phyloP scores from a whole-genome alignment of 64 coral and sea anemone genomes.

The Anthopleura sola region DNA sequence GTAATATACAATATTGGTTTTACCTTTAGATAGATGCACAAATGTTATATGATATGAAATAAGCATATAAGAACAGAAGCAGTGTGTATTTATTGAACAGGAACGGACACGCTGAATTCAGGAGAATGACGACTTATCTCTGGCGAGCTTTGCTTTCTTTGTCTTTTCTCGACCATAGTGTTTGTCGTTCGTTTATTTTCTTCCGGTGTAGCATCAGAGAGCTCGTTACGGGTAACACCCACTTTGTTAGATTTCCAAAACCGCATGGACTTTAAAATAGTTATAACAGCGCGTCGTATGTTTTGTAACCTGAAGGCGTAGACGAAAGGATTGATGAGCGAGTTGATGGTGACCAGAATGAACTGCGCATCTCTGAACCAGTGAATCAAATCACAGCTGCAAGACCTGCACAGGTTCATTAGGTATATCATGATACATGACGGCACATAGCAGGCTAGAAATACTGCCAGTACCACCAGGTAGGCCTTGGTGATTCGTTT shows the following conservation, averaged over 20 bases:
- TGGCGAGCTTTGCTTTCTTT: neutral
- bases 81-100: too few species aligned
- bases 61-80: too few species aligned
- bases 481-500: slow-evolving; percentile 77
- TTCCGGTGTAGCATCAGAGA: neutral
- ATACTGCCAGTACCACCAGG: slow-evolving; percentile 61
- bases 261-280: neutral
- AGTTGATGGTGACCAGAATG: slow-evolving; percentile 78
- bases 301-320: slow-evolving; percentile 75
- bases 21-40: too few species aligned
- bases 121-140: neutral
- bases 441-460: slow-evolving; percentile 78
- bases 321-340: slow-evolving; percentile 68
- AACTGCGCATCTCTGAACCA: slow-evolving; percentile 95
- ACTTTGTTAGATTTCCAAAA: neutral
- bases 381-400: slow-evolving; percentile 85
- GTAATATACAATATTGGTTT: too few species aligned
- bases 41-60: too few species aligned
- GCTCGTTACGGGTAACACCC: neutral
- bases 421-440: slow-evolving; percentile 92
- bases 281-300: slow-evolving; percentile 62
- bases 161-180: neutral
- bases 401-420: slow-evolving; percentile 84
- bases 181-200: neutral
- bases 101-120: neutral